Evolutionary conservation across 2,113 vertebrate species (phyloP).

Genomic region (Notarius quadriscutis): DNA sequence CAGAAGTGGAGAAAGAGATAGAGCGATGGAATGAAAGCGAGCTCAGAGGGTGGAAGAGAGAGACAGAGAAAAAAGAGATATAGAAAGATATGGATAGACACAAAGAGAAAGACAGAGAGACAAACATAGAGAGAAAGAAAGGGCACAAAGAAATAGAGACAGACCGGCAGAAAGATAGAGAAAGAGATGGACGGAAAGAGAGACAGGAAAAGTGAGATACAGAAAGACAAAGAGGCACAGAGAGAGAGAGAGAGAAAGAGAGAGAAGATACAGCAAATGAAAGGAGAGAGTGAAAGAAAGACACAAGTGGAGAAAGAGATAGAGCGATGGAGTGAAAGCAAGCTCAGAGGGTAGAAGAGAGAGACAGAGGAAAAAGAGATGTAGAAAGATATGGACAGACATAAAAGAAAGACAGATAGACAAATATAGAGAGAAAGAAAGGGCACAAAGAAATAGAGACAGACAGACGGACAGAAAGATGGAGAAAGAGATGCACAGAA

Average conservation of each 20-base stretch:
- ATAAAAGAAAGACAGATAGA: not conserved
- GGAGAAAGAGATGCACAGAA: not conserved
- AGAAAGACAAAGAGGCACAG: not conserved
- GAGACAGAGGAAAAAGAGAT: not conserved
- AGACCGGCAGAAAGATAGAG: not conserved
- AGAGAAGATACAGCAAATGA: not conserved
- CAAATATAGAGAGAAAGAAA: not conserved
- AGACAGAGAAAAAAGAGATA: too few relatives aligned
- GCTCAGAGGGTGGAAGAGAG: too few relatives aligned
- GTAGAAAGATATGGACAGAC: not conserved
- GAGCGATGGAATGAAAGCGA: too few relatives aligned
- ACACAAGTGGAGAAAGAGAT: not conserved
- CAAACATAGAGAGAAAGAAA: not conserved
- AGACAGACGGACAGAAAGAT: not conserved
- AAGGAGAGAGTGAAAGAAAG: not conserved
- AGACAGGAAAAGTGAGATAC: conserved; percentile 11
- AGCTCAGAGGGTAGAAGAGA: conserved; percentile 33
- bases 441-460: not conserved
- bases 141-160: conserved; percentile 20
- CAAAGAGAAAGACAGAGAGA: too few relatives aligned
- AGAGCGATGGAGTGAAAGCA: not conserved
- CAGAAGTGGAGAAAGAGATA: too few relatives aligned
- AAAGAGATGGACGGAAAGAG: not conserved
- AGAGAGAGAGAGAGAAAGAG: not conserved
- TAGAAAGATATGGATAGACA: too few relatives aligned